Conservation (phyloP, 2,113 vertebrate genomes). For the Lontra canadensis region DNA sequence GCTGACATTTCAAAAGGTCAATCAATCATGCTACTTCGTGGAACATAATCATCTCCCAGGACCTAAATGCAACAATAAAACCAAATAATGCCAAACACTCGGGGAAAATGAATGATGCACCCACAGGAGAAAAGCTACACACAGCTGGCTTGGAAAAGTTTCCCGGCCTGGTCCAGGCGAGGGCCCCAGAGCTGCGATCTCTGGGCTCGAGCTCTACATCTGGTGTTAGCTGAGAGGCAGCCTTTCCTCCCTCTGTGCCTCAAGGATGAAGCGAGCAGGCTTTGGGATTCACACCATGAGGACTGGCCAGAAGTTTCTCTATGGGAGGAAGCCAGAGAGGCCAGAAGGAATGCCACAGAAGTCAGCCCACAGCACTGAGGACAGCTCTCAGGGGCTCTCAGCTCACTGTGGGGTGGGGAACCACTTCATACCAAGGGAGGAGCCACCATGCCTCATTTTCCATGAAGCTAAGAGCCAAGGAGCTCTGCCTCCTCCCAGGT, state of each 20-base stretch:
- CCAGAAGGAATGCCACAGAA: neutral
- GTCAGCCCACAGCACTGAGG: neutral
- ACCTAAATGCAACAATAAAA: slow-evolving; percentile 68
- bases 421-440: neutral
- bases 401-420: too few relatives aligned
- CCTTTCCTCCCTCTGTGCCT: neutral
- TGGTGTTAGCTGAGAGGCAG: neutral
- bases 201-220: neutral
- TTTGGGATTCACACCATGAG: neutral
- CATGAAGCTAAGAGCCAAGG: neutral
- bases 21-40: slow-evolving; percentile 65
- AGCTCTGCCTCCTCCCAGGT: neutral
- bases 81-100: slow-evolving; percentile 55
- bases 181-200: neutral
- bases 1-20: slow-evolving; percentile 80
- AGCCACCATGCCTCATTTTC: neutral
- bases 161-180: neutral
- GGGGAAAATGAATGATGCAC: neutral
- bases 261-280: neutral
- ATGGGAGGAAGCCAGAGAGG: neutral
- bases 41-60: slow-evolving; percentile 65
- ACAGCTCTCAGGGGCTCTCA: fast-evolving
- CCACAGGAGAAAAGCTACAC: neutral
- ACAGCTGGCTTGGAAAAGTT: neutral
- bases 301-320: neutral